A percentile compares a stretch with the other conserved stretches of the same genome.
phyloP scores from a whole-genome alignment of 2,888 invertebrate genomes.

The Ormyrus pomaceus region DNA sequence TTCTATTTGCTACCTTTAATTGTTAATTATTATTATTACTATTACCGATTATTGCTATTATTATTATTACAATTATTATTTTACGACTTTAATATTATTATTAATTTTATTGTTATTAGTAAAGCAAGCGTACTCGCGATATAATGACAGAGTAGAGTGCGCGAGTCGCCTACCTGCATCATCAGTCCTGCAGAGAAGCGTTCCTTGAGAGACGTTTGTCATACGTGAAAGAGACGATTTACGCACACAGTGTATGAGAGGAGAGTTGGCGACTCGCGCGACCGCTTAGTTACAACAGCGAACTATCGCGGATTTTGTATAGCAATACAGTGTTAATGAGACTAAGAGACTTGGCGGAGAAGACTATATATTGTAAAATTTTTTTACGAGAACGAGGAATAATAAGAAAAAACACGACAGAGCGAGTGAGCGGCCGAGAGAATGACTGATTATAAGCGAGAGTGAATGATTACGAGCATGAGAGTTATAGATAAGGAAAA shows the following conservation, averaged over 20 bases:
- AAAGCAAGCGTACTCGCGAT: conserved; percentile 18
- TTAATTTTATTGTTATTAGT: conserved; percentile 49
- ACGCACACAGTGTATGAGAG: conserved; percentile 40
- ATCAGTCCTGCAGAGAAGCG: neutral
- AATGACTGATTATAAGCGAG: conserved; percentile 25
- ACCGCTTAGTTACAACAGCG: conserved; percentile 15
- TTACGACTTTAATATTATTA: conserved; percentile 44
- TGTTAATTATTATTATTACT: conserved; percentile 54
- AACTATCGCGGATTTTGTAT: conserved; percentile 51
- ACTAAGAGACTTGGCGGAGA: conserved; percentile 63
- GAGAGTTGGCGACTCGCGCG: conserved; percentile 35
- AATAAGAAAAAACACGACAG: conserved; percentile 15
- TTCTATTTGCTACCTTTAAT: conserved; percentile 55
- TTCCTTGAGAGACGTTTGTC: neutral
- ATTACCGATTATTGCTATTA: conserved; percentile 52
- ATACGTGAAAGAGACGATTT: conserved; percentile 11
- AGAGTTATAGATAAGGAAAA: neutral
- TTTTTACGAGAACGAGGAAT: conserved; percentile 50
- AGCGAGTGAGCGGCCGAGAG: conserved; percentile 12
- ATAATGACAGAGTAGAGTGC: conserved; percentile 16
- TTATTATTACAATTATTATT: conserved; percentile 55
- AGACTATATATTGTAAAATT: conserved; percentile 59
- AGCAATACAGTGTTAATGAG: conserved; percentile 59
- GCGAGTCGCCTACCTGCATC: conserved; percentile 27
- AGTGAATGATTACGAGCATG: conserved; percentile 22